phyloP scores from a whole-genome alignment of 2,888 invertebrate species.

The Leptopilina myrica region DNA sequence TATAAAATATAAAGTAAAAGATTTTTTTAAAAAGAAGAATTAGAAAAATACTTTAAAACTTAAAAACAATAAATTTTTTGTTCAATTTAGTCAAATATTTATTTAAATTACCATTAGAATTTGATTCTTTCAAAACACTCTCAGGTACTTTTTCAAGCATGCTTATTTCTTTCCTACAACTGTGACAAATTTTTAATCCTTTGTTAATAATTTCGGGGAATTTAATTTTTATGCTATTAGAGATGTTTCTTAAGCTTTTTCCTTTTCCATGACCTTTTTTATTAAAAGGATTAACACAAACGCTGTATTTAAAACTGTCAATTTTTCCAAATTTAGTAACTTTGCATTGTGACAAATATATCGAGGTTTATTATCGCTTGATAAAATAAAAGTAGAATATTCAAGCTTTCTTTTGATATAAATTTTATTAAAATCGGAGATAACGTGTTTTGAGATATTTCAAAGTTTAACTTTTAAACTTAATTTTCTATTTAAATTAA shows the following conservation, averaged over 20 bases:
- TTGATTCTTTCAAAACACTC: not conserved
- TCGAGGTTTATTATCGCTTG: too few relatives aligned
- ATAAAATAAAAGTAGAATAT: too few relatives aligned
- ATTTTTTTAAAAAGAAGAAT: not conserved
- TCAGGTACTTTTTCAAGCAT: not conserved
- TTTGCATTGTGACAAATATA: too few relatives aligned
- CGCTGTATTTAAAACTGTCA: too few relatives aligned
- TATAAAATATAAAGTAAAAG: not conserved
- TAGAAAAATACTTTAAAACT: not conserved
- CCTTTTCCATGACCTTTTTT: too few relatives aligned
- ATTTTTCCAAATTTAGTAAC: too few relatives aligned
- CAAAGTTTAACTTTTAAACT: too few relatives aligned
- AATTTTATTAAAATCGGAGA: too few relatives aligned
- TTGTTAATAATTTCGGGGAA: not conserved
- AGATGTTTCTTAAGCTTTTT: not conserved
- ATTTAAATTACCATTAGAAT: not conserved
- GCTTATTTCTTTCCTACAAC: not conserved
- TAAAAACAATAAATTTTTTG: not conserved
- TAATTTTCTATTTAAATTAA: too few relatives aligned
- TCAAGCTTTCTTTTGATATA: too few relatives aligned
- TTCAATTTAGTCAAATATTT: not conserved
- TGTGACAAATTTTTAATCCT: not conserved
- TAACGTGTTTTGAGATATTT: too few relatives aligned
- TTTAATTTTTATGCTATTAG: not conserved
- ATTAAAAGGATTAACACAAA: too few relatives aligned